Conservation (phyloP, 2,888 invertebrate species). For the Agrotis exclamationis region DNA sequence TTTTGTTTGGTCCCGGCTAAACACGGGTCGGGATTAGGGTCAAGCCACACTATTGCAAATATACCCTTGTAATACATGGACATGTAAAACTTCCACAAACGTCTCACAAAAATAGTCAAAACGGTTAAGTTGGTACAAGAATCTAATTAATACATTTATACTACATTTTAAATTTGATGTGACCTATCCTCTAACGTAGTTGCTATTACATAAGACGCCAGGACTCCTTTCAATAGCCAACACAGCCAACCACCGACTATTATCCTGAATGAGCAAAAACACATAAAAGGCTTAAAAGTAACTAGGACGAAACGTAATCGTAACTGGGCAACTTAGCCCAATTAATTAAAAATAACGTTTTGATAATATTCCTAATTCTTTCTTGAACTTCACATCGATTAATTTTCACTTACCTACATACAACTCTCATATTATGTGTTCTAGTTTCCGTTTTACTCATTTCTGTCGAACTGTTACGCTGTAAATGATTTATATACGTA, state of each 20-base stretch:
- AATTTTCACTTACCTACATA: constrained; percentile 23
- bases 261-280: constrained; percentile 67
- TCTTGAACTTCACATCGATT: constrained; percentile 2
- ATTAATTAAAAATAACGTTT: constrained; percentile 30
- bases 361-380: constrained; percentile 16
- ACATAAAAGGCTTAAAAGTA: constrained; percentile 65
- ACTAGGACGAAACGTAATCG: constrained; percentile 17
- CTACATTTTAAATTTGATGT: background rate
- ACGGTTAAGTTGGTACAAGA: no score
- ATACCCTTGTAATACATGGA: constrained; percentile 2
- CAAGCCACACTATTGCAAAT: constrained; percentile 30
- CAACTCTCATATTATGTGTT: constrained; percentile 31
- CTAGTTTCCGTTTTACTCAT: constrained; percentile 13
- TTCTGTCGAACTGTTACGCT: constrained; percentile 8
- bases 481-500: constrained; percentile 23
- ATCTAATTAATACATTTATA: no score
- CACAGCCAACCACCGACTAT: constrained; percentile 65
- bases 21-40: constrained; percentile 19
- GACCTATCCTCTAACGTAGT: constrained; percentile 13
- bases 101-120: background rate
- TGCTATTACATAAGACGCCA: constrained; percentile 24
- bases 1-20: constrained; percentile 16
- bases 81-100: no score
- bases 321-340: constrained; percentile 5
- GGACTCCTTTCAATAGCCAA: constrained; percentile 52